Base-by-base conservation (phyloP, 2,888 invertebrate species). In the Melanargia galathea region DNA sequence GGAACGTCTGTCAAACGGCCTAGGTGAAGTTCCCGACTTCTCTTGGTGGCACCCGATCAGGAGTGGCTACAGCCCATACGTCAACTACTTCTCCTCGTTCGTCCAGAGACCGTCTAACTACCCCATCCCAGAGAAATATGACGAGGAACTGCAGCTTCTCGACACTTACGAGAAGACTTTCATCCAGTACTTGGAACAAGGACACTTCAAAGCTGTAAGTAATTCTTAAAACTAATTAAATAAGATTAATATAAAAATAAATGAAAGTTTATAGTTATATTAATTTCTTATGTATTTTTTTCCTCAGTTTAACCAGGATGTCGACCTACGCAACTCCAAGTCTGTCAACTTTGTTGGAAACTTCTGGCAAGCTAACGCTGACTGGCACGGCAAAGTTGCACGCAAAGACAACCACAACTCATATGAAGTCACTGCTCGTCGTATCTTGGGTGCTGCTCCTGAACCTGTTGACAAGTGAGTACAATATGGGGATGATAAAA, bases 1-100 rank as follows among this genome's bases (percentile, higher is more conserved):
- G 75, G 95, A 95, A 76, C 93, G 95, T 81, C 83, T 94, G 61
- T 92, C 94, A 35, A 93, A 94, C 70, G 93, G 92, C 20, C 75
- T 95, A 65, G 93, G 93, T 13, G 92, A 92, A 49, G 92, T 95
- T 67, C 91, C 93, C 6, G 88, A 92, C 45, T 92, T 94, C 76
- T 92, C 94, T n/a, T 93, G 92, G 90, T 95, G 92, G 82, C 91
- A 93, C 60, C 93, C 95, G 1, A 82, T 86, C 65, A 75, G 81
- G 67, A 78, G 82, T 68, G 87, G 88, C 22, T 87, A 83, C 68
- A 66, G 63, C 18, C 82, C 73, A 20, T 68, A 69, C 26, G 59
- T 74, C 54, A 65, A 64, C 24, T 69, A 72, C 62, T 67, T 64
- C 58, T 64, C 92, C 78, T 72, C 74, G 5, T 75, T 75, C 60